Evolutionary conservation across 2,797 vertebrate genomes (phyloP).

Genomic region (Mormyrops boulengeri): DNA sequence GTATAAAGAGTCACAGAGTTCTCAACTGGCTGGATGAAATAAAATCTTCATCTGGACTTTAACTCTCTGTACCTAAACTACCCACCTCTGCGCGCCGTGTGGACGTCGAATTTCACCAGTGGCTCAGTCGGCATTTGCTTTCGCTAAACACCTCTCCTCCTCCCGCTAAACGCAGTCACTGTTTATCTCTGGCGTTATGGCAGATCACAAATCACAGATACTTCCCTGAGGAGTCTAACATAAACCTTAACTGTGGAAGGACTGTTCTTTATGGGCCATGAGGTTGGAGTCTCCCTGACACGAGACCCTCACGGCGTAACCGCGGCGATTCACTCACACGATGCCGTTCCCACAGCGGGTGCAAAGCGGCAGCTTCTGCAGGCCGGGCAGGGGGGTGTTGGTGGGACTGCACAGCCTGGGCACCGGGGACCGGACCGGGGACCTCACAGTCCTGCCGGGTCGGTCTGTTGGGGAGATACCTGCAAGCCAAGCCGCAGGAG

Average conservation of each 20-base stretch:
- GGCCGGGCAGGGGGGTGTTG: constrained; percentile 62
- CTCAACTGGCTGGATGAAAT: background rate
- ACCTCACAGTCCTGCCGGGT: constrained; percentile 69
- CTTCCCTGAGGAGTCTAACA: background rate
- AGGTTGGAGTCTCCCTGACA: background rate
- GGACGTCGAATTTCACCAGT: background rate
- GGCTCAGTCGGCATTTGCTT: background rate
- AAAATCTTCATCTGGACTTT: background rate
- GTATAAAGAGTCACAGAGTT: background rate
- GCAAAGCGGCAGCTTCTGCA: constrained; percentile 89
- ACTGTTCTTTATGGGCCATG: background rate
- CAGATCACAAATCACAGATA: background rate
- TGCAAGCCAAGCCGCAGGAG: constrained; percentile 24
- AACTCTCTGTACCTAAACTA: background rate
- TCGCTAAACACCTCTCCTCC: background rate
- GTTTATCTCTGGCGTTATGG: background rate
- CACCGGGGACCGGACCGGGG: constrained; percentile 64
- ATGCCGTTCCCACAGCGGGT: constrained; percentile 87
- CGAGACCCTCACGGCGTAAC: background rate
- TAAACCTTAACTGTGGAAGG: background rate
- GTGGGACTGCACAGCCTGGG: constrained; percentile 72
- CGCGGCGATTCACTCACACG: constrained; percentile 71
- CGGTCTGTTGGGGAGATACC: constrained; percentile 70
- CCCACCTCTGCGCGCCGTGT: background rate
- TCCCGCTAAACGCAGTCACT: background rate